These are phyloP conservation scores for Himalopsyche kuldschensis DNA, from an alignment of 2,888 invertebrate genomes.

Conservation along the genomic window DNA sequence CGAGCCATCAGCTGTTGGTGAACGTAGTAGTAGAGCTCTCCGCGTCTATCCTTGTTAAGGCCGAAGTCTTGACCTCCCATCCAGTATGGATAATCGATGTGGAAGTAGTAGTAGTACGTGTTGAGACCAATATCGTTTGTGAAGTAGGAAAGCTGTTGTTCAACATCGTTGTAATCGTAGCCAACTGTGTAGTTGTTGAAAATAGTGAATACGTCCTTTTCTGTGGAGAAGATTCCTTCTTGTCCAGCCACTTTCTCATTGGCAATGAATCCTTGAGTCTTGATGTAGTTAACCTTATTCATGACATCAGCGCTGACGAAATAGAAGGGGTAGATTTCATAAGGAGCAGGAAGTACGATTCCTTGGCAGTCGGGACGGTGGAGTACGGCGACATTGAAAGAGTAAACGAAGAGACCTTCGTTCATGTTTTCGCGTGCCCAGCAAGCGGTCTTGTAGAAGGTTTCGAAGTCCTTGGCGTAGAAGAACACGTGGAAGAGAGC, in stretches of 20 bases:
- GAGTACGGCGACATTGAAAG: constrained; percentile 63
- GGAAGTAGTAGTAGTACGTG: constrained; percentile 67
- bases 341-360: constrained; percentile 67
- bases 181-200: constrained; percentile 67
- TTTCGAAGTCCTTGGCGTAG: constrained; percentile 71
- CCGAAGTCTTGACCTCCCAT: constrained; percentile 58
- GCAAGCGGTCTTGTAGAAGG: constrained; percentile 69
- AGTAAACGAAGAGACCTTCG: constrained; percentile 69
- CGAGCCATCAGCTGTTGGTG: constrained; percentile 71
- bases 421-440: constrained; percentile 70
- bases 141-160: constrained; percentile 61
- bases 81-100: constrained; percentile 66
- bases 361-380: constrained; percentile 67
- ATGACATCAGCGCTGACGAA: constrained; percentile 71
- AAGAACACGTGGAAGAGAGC: constrained; percentile 68
- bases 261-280: constrained; percentile 55
- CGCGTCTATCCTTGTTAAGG: constrained; percentile 60
- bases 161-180: not conserved
- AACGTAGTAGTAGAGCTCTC: constrained; percentile 66
- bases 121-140: constrained; percentile 72
- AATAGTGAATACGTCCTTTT: constrained; percentile 60
- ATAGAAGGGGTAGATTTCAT: constrained; percentile 72
- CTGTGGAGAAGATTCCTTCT: constrained; percentile 48
- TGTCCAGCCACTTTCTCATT: constrained; percentile 48
- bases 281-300: constrained; percentile 60